A percentile compares a stretch with the other conserved stretches of the same genome.
Evolutionary conservation across 2,113 vertebrate species (phyloP).

Genomic region (Machaerirhynchus nigripectus): DNA sequence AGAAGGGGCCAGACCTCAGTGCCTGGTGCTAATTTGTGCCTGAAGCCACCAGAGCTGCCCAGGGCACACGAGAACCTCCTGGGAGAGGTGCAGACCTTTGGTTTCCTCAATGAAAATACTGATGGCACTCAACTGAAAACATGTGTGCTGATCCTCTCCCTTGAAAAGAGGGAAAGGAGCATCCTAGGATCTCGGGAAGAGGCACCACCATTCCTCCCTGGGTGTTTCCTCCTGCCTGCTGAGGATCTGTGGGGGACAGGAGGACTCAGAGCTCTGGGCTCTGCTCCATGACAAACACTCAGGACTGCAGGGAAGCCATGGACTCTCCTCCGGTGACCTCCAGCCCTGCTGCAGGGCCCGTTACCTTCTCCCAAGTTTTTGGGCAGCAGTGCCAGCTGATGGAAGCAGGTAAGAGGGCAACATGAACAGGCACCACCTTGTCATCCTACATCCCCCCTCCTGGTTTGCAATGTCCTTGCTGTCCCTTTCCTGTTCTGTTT

Average conservation of each 20-base stretch:
- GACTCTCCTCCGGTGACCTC: slow-evolving; percentile 42
- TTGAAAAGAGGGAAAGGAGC: neutral
- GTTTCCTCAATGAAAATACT: neutral
- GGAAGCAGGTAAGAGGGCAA: slow-evolving; percentile 75
- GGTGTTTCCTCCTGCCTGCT: neutral
- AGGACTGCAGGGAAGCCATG: slow-evolving; percentile 44
- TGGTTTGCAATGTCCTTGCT: accelerated
- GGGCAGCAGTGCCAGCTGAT: slow-evolving; percentile 80
- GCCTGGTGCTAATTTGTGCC: accelerated
- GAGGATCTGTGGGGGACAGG: accelerated
- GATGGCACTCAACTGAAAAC: accelerated
- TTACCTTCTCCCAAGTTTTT: slow-evolving; percentile 79
- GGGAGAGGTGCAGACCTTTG: neutral
- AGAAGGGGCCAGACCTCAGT: accelerated
- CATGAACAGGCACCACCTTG: accelerated
- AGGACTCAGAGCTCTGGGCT: neutral
- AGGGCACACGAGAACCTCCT: neutral
- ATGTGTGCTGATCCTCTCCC: accelerated
- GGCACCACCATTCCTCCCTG: accelerated
- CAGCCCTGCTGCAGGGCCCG: neutral
- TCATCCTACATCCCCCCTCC: neutral
- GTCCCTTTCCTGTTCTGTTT: too few relatives aligned
- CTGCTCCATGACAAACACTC: slow-evolving; percentile 1
- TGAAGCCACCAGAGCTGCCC: neutral
- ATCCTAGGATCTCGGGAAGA: neutral